Evolutionary conservation across 2,113 vertebrate genomes (phyloP).

Genomic region (Tyrannus savana): DNA sequence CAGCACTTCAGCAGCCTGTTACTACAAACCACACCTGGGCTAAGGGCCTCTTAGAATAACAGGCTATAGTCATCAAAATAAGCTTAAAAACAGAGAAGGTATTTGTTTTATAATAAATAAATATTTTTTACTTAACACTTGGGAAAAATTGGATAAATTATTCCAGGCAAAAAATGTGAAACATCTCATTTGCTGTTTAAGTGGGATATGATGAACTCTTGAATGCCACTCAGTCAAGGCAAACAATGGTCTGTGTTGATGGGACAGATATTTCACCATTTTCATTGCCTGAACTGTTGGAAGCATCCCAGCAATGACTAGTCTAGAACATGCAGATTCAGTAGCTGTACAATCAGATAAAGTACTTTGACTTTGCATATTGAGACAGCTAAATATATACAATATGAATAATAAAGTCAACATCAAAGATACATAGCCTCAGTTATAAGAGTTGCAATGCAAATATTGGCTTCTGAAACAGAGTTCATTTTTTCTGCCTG

Average conservation of each 20-base stretch:
- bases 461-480: neutral
- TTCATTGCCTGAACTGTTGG: neutral
- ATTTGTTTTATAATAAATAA: neutral
- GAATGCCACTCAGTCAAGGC: slow-evolving; percentile 59
- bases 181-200: neutral
- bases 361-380: slow-evolving; percentile 12
- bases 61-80: neutral
- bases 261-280: slow-evolving; percentile 12
- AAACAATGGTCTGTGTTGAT: slow-evolving; percentile 46
- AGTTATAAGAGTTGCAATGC: neutral
- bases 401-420: slow-evolving; percentile 15
- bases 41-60: neutral
- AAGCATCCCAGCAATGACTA: slow-evolving; percentile 24
- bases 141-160: neutral
- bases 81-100: neutral
- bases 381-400: slow-evolving; percentile 6
- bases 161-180: slow-evolving; percentile 36
- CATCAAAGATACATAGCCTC: neutral
- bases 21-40: neutral
- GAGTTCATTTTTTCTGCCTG: neutral
- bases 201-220: slow-evolving; percentile 64
- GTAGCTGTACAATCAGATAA: slow-evolving; percentile 22
- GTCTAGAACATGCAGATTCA: neutral
- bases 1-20: neutral
- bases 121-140: neutral